A percentile compares a stretch with the other conserved stretches of the same genome.
These are phyloP conservation scores for Circaetus cinerascens DNA, from an alignment of 2,113 vertebrate species.

Conservation along the genomic window DNA sequence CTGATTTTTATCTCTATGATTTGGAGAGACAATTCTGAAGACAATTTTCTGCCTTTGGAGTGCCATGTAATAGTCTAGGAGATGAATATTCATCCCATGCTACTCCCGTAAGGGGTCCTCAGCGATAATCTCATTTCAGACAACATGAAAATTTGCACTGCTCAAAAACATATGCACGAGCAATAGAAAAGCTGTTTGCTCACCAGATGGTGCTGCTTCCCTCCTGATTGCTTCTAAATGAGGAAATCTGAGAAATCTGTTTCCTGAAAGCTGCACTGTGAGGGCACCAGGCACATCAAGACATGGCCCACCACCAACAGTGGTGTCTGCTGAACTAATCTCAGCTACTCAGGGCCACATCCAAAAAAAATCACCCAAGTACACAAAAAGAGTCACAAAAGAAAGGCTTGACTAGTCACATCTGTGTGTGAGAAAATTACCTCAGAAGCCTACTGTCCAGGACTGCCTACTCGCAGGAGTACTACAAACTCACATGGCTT, in stretches of 20 bases:
- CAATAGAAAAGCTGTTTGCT: not conserved
- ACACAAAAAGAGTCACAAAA: not conserved
- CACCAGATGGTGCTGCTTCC: constrained; percentile 61
- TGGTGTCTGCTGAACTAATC: not conserved
- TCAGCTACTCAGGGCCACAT: not conserved
- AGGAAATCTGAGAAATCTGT: not conserved
- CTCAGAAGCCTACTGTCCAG: not conserved
- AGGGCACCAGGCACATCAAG: not conserved
- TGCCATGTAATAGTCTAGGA: not conserved
- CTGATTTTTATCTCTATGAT: not conserved
- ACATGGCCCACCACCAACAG: not conserved
- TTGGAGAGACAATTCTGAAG: not conserved
- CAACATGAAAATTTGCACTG: not conserved
- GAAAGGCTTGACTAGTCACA: not conserved
- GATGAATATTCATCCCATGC: not conserved
- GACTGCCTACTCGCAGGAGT: not conserved
- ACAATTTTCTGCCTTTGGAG: not conserved
- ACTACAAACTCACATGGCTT: not conserved
- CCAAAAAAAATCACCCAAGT: not conserved
- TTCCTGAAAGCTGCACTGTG: not conserved
- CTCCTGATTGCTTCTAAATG: not conserved
- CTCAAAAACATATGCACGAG: not conserved
- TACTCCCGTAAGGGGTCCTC: not conserved
- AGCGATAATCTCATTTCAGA: not conserved
- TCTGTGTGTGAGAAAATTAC: not conserved